Evolutionary conservation across 2,113 vertebrate species (phyloP).

Genomic region (Lepisosteus osseus): DNA sequence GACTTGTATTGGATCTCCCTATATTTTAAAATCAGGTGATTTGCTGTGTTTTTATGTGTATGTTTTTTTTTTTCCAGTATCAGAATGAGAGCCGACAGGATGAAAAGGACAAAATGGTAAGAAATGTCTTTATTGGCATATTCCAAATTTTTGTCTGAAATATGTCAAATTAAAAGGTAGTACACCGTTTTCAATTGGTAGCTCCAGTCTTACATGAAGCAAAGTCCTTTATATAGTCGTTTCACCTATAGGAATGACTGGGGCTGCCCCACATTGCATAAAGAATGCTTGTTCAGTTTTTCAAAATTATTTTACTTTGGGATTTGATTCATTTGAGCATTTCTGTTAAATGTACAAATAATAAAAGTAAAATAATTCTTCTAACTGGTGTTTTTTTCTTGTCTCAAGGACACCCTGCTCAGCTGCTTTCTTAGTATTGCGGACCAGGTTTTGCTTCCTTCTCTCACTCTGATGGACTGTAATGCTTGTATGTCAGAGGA

Average conservation of each 20-base stretch:
- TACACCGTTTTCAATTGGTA: background rate
- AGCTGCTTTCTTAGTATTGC: conserved; percentile 84
- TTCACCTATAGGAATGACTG: background rate
- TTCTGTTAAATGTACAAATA: no score
- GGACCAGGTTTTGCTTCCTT: conserved; percentile 84
- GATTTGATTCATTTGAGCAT: conserved; percentile 21
- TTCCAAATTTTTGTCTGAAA: background rate
- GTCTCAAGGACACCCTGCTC: conserved; percentile 73
- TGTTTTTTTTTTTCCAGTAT: conserved; percentile 52
- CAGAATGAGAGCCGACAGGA: conserved; percentile 73
- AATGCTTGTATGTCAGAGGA: conserved; percentile 94
- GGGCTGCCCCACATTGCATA: background rate
- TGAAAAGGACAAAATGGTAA: conserved; percentile 80
- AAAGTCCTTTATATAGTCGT: background rate
- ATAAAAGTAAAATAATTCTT: no score
- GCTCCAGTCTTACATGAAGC: background rate
- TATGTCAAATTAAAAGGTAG: background rate
- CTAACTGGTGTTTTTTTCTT: conserved; percentile 30
- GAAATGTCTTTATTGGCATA: conserved; percentile 22
- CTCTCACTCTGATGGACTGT: conserved; percentile 82
- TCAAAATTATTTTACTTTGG: background rate
- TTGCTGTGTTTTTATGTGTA: no score
- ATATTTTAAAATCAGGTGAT: no score
- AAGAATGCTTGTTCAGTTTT: background rate
- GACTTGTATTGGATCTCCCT: no score